Evolutionary conservation across 2,113 vertebrate species (phyloP).

Genomic region (Zosterops lateralis): DNA sequence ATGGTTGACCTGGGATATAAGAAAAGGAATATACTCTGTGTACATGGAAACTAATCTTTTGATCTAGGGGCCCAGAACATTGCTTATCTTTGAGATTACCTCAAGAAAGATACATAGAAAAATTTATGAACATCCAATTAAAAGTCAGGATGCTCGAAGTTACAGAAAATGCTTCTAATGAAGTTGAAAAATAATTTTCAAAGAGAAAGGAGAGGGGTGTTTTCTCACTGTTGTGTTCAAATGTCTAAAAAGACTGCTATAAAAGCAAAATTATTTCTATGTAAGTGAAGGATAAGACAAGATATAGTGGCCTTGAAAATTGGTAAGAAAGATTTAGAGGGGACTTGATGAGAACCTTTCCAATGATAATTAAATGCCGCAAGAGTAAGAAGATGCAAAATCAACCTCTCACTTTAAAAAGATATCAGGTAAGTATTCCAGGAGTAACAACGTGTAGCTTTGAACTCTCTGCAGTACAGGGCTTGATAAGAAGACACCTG

Average conservation of each 20-base stretch:
- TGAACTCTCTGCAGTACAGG: fast-evolving
- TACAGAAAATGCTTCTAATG: neutral
- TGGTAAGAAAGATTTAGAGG: neutral
- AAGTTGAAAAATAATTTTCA: neutral
- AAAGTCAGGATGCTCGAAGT: neutral
- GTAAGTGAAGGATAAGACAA: neutral
- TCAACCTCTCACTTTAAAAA: neutral
- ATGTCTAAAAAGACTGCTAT: neutral
- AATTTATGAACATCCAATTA: neutral
- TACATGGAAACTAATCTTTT: neutral
- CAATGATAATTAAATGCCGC: neutral
- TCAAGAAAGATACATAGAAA: neutral
- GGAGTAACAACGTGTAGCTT: neutral
- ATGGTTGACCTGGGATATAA: neutral
- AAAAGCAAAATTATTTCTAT: neutral
- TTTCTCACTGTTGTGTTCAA: neutral
- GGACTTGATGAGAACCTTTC: neutral
- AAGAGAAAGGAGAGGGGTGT: neutral
- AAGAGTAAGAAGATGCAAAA: neutral
- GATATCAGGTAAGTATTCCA: neutral
- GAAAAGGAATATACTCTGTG: neutral
- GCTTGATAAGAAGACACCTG: neutral
- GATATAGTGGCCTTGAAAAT: neutral
- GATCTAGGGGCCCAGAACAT: neutral
- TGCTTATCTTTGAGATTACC: neutral